Evolutionary conservation across 2,797 vertebrate genomes (phyloP).

Genomic region (Spondyliosoma cantharus): DNA sequence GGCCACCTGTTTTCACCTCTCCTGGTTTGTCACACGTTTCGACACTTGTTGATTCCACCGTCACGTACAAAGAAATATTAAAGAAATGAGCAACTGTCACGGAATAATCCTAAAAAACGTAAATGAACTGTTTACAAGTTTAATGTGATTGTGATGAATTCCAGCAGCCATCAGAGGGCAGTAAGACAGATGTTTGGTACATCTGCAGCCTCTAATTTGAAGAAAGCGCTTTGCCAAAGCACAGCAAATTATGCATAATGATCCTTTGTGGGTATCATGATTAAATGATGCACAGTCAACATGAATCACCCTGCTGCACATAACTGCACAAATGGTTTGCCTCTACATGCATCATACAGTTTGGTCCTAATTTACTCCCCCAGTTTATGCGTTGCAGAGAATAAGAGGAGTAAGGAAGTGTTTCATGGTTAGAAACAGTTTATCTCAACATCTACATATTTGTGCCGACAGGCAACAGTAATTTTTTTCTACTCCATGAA

Average conservation of each 20-base stretch:
- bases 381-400: slow-evolving; percentile 4
- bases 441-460: slow-evolving; percentile 8
- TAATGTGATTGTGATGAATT: slow-evolving; percentile 38
- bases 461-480: not conserved
- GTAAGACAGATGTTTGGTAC: slow-evolving; percentile 46
- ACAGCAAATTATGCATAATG: slow-evolving; percentile 32
- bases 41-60: not conserved
- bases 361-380: slow-evolving; percentile 6
- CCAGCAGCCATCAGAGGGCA: slow-evolving; percentile 25
- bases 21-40: not conserved
- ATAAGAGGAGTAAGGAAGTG: not conserved
- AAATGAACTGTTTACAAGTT: slow-evolving; percentile 27
- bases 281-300: slow-evolving; percentile 51
- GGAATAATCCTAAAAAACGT: not conserved
- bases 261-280: slow-evolving; percentile 45
- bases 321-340: slow-evolving; percentile 8
- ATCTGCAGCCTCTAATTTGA: slow-evolving; percentile 59
- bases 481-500: not conserved
- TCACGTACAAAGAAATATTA: not conserved
- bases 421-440: not conserved
- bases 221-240: slow-evolving; percentile 27
- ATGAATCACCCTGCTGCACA: slow-evolving; percentile 9
- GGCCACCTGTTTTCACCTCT: too few species aligned
- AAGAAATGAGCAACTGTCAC: slow-evolving; percentile 7
- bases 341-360: slow-evolving; percentile 9